Conservation (phyloP, 92 coral and sea anemone genomes). For the Micromussa lordhowensis region DNA sequence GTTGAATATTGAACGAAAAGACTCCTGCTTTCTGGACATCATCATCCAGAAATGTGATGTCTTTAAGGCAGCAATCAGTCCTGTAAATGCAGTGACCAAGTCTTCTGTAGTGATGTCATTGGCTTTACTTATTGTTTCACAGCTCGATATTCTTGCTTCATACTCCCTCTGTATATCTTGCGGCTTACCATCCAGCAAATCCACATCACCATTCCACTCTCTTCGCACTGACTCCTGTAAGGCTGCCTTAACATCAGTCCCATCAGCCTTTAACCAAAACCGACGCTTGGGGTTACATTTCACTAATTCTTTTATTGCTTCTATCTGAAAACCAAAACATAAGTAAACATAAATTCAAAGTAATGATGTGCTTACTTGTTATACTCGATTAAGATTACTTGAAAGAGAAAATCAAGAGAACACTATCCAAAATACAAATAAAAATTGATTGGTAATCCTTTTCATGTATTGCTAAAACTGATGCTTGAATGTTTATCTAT, state of each 20-base stretch:
- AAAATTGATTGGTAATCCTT: too few relatives aligned
- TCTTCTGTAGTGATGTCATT: neutral
- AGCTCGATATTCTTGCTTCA: neutral
- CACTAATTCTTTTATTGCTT: slow-evolving; percentile 12
- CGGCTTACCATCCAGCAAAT: slow-evolving; percentile 16
- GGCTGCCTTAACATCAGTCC: slow-evolving; percentile 51
- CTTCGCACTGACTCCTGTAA: slow-evolving; percentile 42
- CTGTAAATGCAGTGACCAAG: neutral
- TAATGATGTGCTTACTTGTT: too few relatives aligned
- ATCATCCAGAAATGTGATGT: slow-evolving; percentile 12
- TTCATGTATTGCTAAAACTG: too few relatives aligned
- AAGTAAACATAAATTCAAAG: too few relatives aligned
- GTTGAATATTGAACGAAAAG: slow-evolving; percentile 17
- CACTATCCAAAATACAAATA: too few relatives aligned
- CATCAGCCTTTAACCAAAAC: slow-evolving; percentile 54
- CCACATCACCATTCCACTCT: slow-evolving; percentile 45
- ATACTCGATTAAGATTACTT: too few relatives aligned
- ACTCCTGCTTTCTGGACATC: slow-evolving; percentile 22
- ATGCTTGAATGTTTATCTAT: too few relatives aligned
- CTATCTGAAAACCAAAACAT: slow-evolving; percentile 7
- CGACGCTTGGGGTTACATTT: slow-evolving; percentile 29
- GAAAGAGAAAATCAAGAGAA: too few relatives aligned
- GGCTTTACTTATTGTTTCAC: neutral
- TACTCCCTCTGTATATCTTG: neutral
- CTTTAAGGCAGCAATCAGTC: slow-evolving; percentile 8